These are phyloP conservation scores for Orientallactaga sibirica DNA, from an alignment of 2,797 vertebrate genomes.

Conservation along the genomic window DNA sequence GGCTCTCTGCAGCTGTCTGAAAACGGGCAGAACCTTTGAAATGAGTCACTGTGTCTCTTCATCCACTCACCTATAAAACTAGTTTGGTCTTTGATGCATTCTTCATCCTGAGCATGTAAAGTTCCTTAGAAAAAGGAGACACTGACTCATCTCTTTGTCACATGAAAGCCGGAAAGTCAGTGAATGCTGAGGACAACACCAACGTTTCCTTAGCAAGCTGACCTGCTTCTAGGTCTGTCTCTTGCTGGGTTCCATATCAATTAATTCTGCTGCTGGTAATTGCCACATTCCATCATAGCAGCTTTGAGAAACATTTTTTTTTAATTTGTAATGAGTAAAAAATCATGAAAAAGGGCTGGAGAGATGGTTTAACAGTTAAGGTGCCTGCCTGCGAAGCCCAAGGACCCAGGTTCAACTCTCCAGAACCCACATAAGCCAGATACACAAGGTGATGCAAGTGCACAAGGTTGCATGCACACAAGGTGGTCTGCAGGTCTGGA, in stretches of 20 bases:
- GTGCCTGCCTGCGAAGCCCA: too few relatives aligned
- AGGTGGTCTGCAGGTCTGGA: too few relatives aligned
- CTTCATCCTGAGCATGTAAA: slow-evolving; percentile 60
- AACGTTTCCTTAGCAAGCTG: slow-evolving; percentile 14
- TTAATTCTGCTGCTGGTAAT: not conserved
- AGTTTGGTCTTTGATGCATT: slow-evolving; percentile 62
- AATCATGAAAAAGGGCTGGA: not conserved
- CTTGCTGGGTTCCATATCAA: slow-evolving; percentile 42
- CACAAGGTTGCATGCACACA: too few relatives aligned
- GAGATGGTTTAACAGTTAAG: not conserved
- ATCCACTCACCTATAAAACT: slow-evolving; percentile 39
- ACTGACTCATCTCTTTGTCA: slow-evolving; percentile 60
- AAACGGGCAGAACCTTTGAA: slow-evolving; percentile 50
- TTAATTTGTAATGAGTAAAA: slow-evolving; percentile 62
- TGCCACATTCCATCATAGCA: slow-evolving; percentile 25
- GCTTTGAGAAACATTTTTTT: slow-evolving; percentile 51
- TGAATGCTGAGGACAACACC: slow-evolving; percentile 29
- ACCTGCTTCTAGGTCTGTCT: not conserved
- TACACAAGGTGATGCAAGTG: too few relatives aligned
- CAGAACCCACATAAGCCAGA: too few relatives aligned
- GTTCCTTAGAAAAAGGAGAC: slow-evolving; percentile 58
- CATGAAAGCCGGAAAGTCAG: slow-evolving; percentile 62
- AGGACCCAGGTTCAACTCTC: too few relatives aligned
- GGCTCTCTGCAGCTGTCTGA: slow-evolving; percentile 57
- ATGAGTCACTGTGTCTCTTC: slow-evolving; percentile 38